Base-by-base conservation (phyloP, 2,797 vertebrate genomes). In the Phaenicophaeus curvirostris region DNA sequence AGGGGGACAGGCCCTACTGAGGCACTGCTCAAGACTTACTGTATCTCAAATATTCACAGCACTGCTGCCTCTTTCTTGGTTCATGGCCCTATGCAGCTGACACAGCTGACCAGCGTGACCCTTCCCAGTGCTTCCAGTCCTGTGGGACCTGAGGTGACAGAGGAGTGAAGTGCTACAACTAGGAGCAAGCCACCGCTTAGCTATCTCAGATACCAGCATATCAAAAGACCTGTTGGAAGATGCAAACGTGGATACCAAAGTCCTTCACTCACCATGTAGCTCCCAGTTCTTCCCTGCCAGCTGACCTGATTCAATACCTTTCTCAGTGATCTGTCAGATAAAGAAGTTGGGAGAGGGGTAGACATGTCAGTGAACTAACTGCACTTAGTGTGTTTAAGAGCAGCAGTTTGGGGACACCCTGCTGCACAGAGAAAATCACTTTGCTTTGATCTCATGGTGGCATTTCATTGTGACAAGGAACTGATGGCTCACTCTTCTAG, bases 81-180 rank as follows among this genome's bases (percentile, higher is more conserved):
- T 73, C 23, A 28, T 0, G 2, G 27, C 61, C 20, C 53, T 17
- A 15, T 35, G 66, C 37, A 42, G 30, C 41, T 50, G 50, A 27
- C 1, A 2, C 35, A 59, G 13, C 30, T 73, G 24, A 57, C 9
- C 0, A 0, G 12, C 16, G 3, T 17, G 30, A 65, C 28, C 19
- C 11, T 74, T 15, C 31, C 24, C 44, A n/a, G 42, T 1, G 2
- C 4, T 54, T 61, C 33, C 24, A 66, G 35, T 41, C 51, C 18
- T 2, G 0, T 33, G 57, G 54, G 44, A 57, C 33, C 25, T n/a
- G 61, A 42, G 13, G 24, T 41, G 35, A 35, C 16, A 66, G 17
- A 53, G 24, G 25, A 74, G 2, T 42, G 37, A 66, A 75, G 20
- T 23, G 21, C 19, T 58, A 33, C 25, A 75, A 41, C 5, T 6